phyloP scores from a whole-genome alignment of 1,140 invertebrate genomes.

The Neodiprion pinetum region DNA sequence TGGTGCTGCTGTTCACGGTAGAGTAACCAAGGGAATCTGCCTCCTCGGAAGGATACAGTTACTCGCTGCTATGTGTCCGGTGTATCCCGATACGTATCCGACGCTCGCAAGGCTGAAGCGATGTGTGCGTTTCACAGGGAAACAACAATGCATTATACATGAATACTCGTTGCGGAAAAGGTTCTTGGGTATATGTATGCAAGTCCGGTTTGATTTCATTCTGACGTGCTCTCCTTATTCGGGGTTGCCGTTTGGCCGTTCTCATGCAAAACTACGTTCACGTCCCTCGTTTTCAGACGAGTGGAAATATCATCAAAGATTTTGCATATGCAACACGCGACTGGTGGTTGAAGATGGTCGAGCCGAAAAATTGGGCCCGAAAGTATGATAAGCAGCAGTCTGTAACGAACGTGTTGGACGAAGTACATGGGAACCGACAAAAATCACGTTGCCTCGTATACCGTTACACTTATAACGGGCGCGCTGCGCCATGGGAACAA shows the following conservation, averaged over 20 bases:
- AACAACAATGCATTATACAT: background rate
- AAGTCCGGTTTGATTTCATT: background rate
- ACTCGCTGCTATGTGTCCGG: background rate
- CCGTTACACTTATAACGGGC: background rate
- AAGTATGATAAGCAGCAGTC: too few relatives aligned
- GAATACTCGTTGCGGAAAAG: too few relatives aligned
- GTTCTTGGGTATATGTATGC: too few relatives aligned
- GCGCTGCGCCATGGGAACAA: background rate
- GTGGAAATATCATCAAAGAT: too few relatives aligned
- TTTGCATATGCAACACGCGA: too few relatives aligned
- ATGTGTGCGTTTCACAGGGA: background rate
- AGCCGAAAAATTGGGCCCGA: too few relatives aligned
- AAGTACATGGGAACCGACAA: background rate
- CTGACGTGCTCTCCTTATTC: background rate
- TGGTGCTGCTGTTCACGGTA: background rate
- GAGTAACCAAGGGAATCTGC: slow-evolving; percentile 5
- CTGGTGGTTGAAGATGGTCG: too few relatives aligned
- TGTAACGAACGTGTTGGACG: background rate
- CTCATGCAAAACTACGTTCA: too few relatives aligned
- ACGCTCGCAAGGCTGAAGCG: background rate
- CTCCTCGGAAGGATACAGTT: slow-evolving; percentile 3
- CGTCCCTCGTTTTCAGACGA: too few relatives aligned
- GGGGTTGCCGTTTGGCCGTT: background rate
- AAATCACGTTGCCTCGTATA: background rate
- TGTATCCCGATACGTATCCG: background rate